Conservation (phyloP, 1,140 invertebrate genomes). For the Pseudomyrmex gracilis region DNA sequence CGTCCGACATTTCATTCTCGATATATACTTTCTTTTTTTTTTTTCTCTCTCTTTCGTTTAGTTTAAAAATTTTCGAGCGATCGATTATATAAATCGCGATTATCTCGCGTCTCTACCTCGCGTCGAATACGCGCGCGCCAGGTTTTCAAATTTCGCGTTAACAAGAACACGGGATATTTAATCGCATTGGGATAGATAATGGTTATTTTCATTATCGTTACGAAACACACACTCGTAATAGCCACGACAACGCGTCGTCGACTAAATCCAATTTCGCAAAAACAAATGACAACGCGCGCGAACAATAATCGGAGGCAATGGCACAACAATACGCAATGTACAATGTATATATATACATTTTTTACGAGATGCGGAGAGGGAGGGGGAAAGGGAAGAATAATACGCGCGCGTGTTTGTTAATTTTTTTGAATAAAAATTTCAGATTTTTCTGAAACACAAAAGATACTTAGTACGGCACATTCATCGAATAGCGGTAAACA, state of each 20-base stretch:
- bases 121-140: not conserved
- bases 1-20: slow-evolving; percentile 12
- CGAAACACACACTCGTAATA: slow-evolving; percentile 12
- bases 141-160: slow-evolving; percentile 18
- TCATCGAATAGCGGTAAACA: not conserved
- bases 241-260: not conserved
- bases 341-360: not conserved
- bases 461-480: not conserved
- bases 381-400: too few species aligned
- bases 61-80: not conserved
- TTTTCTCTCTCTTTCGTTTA: not conserved
- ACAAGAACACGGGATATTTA: slow-evolving; percentile 40
- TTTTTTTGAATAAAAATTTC: too few species aligned
- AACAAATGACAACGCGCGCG: slow-evolving; percentile 6
- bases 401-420: too few species aligned
- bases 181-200: slow-evolving; percentile 20
- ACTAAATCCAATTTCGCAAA: slow-evolving; percentile 49
- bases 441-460: too few species aligned
- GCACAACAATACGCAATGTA: not conserved
- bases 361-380: too few species aligned
- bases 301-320: not conserved
- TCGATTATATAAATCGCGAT: slow-evolving; percentile 2
- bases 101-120: slow-evolving; percentile 22
- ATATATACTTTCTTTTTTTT: not conserved
- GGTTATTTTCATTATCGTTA: slow-evolving; percentile 40